Base-by-base conservation (phyloP, 92 coral and sea anemone species). In the Palythoa grandiflora region DNA sequence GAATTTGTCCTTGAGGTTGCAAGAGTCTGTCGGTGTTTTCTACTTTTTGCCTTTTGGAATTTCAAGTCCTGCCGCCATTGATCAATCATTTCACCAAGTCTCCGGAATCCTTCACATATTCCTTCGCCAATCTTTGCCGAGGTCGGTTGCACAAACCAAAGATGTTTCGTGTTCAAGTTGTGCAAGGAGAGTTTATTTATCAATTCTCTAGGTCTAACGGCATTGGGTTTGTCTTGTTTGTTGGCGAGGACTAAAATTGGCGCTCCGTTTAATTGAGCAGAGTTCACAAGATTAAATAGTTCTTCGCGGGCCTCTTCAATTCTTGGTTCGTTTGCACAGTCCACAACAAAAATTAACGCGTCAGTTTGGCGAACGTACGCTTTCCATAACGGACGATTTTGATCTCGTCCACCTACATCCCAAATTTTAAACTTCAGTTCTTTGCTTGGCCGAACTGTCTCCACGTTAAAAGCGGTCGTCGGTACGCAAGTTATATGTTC, bases 371-470 rank as follows among this genome's bases (percentile, higher is more conserved):
- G 93, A 36, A 89, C 99, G 66, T 95, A 95, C 10, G 99, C 98
- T 77, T 92, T 95, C 99, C 99, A 97, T 54, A 97, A 90, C 38
- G 99, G 99, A 1, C 99, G 93, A 47, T 93, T 95, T 39, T 96
- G 95, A n/a, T 97, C 99, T 57, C 98, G 88, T 83, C 99, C 99
- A 38, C 98, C 94, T 3, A 97, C 93, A 84, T 97, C 99, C 99
- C 99, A 97, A 73, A 97, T 91, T 86, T 95, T 97, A 77, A 87
- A 97, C 66, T 94, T 89, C 39, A 95, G 73, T 88, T 94, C 96
- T 83, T 97, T 97, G 61, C 93, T 92, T 12, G 95, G 97, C 19
- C 95, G 92, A 48, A 97, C 93, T 59, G 94, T 93, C 89, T 97
- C 99, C 28, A 97, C 99, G 76, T 97, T 97, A 83, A 97, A 97